Conservation (phyloP, 2,888 invertebrate species). For the Thereva nobilitata region DNA sequence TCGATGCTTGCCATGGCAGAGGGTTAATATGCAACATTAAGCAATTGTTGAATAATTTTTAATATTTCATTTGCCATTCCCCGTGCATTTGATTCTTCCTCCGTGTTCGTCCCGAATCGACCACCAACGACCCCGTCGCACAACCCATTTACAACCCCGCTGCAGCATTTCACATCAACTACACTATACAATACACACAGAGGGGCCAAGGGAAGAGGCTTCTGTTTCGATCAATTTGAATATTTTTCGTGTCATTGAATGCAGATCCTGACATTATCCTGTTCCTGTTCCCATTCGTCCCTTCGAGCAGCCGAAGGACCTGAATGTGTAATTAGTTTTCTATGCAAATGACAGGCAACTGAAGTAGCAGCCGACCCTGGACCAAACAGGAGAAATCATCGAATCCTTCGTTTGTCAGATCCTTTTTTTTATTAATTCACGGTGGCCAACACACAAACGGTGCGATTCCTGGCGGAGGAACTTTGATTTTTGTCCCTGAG, state of each 20-base stretch:
- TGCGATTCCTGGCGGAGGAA: not conserved
- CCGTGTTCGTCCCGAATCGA: not conserved
- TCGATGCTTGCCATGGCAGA: conserved; percentile 9
- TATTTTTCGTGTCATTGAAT: conserved; percentile 48
- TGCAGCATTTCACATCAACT: conserved; percentile 8
- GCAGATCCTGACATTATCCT: conserved; percentile 46
- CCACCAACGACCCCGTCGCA: not conserved
- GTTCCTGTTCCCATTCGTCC: conserved; percentile 44
- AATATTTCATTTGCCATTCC: conserved; percentile 19
- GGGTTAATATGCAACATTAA: conserved; percentile 38
- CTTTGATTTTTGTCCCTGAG: not conserved
- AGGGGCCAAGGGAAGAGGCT: conserved; percentile 1
- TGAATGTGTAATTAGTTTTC: conserved; percentile 45
- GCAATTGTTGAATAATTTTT: conserved; percentile 37
- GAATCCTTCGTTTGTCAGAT: conserved; percentile 10
- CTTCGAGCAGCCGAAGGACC: conserved; percentile 30
- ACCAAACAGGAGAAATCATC: conserved; percentile 7
- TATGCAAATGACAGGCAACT: conserved; percentile 44
- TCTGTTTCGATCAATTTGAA: conserved; percentile 47
- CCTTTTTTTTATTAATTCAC: not conserved
- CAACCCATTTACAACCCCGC: not conserved
- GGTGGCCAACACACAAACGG: too few relatives aligned
- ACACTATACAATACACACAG: conserved; percentile 41
- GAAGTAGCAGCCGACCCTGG: conserved; percentile 2
- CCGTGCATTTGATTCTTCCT: not conserved